Conservation (phyloP, 1,140 invertebrate genomes). For the Drosophila bocqueti region DNA sequence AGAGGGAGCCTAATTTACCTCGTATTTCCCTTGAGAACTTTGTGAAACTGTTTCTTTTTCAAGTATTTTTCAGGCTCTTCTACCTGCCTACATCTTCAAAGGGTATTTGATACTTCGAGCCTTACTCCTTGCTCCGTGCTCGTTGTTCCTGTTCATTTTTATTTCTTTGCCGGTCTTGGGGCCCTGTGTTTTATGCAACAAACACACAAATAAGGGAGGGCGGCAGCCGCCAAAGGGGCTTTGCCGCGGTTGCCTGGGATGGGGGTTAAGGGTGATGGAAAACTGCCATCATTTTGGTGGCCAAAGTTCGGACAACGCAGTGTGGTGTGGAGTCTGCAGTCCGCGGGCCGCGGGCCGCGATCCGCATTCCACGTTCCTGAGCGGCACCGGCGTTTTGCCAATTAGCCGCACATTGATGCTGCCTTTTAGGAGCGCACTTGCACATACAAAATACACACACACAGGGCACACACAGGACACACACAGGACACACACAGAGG, state of each 20-base stretch:
- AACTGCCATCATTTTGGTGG: constrained; percentile 43
- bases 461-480: neutral
- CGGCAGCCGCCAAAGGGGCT: neutral
- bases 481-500: constrained; percentile 1
- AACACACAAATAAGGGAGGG: constrained; percentile 29
- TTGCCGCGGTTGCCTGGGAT: constrained; percentile 5
- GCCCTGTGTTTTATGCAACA: constrained; percentile 64
- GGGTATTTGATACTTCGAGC: constrained; percentile 6
- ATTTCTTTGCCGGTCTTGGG: constrained; percentile 26
- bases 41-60: neutral
- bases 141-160: neutral
- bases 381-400: constrained; percentile 47
- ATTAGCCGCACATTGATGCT: constrained; percentile 59
- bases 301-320: constrained; percentile 16
- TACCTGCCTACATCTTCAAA: neutral
- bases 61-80: neutral
- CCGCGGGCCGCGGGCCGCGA: neutral
- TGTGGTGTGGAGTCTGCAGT: constrained; percentile 1
- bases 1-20: neutral
- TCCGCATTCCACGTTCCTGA: constrained; percentile 20
- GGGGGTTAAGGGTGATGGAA: constrained; percentile 30
- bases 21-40: neutral
- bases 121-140: too few relatives aligned
- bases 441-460: neutral
- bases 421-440: constrained; percentile 37